Conservation (phyloP, 2,888 invertebrate genomes). For the Empis livida region DNA sequence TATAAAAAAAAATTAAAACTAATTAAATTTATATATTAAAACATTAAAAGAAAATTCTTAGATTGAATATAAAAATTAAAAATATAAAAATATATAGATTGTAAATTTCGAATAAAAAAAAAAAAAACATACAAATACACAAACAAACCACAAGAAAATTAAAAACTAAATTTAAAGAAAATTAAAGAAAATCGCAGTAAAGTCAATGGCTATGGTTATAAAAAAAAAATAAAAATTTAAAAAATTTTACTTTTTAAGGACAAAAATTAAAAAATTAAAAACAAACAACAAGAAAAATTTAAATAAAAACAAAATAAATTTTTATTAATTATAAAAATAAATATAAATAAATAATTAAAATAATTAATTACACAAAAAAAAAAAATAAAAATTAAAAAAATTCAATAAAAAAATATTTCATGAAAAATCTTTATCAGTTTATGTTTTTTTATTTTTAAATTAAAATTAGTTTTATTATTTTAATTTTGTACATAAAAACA, state of each 20-base stretch:
- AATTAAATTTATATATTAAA: constrained; percentile 7
- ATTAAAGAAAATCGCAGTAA: constrained; percentile 2
- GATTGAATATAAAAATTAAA: constrained; percentile 2
- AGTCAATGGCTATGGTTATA: background rate
- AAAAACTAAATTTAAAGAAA: constrained; percentile 14
- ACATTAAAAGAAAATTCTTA: background rate
- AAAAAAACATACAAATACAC: constrained; percentile 8
- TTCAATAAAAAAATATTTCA: background rate
- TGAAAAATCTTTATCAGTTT: background rate
- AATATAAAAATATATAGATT: constrained; percentile 5
- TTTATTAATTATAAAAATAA: background rate
- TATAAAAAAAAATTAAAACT: constrained; percentile 6
- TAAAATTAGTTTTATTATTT: background rate
- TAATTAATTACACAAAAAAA: background rate
- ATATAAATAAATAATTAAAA: background rate
- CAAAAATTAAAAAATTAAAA: no score
- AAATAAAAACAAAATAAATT: background rate
- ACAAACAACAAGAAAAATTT: background rate
- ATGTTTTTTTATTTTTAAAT: background rate
- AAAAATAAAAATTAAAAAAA: background rate
- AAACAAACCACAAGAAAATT: constrained; percentile 9
- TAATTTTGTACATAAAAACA: background rate
- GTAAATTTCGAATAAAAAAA: constrained; percentile 10
- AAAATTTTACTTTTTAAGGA: no score
- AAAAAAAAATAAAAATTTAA: background rate